Percentiles rank a stretch among this genome's conserved stretches.
Conservation (phyloP, 2,113 vertebrate species). For the Corapipo altera region DNA sequence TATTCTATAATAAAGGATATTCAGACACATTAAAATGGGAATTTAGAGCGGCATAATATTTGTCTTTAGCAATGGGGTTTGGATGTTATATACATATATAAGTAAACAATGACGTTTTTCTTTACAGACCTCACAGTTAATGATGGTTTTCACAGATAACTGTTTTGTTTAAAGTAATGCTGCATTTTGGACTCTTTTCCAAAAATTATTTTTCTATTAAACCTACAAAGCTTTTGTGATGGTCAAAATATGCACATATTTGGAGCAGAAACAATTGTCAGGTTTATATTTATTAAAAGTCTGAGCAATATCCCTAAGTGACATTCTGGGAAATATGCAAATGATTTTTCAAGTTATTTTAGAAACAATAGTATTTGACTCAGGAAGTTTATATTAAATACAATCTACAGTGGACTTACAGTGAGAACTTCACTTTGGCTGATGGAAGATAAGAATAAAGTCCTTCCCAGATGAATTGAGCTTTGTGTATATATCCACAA, state of each 20-base stretch:
- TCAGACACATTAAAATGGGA: not conserved
- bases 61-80: not conserved
- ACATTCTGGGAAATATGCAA: constrained; percentile 63
- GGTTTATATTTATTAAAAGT: constrained; percentile 4
- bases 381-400: constrained; percentile 74
- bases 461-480: constrained; percentile 37
- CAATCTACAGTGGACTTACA: constrained; percentile 59
- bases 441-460: constrained; percentile 68
- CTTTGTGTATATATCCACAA: not conserved
- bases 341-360: constrained; percentile 68
- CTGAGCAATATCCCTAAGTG: constrained; percentile 13
- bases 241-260: not conserved
- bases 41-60: not conserved
- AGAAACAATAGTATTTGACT: constrained; percentile 71
- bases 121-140: not conserved
- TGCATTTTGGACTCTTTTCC: not conserved
- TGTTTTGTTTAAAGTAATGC: not conserved
- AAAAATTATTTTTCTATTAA: not conserved
- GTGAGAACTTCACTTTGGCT: constrained; percentile 62
- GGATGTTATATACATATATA: not conserved
- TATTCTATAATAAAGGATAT: not conserved
- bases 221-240: not conserved
- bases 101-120: not conserved
- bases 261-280: not conserved
- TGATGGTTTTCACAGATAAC: not conserved